These are phyloP conservation scores for Gorilla gorilla DNA, from an alignment of 2,113 vertebrate species.

Conservation along the genomic window DNA sequence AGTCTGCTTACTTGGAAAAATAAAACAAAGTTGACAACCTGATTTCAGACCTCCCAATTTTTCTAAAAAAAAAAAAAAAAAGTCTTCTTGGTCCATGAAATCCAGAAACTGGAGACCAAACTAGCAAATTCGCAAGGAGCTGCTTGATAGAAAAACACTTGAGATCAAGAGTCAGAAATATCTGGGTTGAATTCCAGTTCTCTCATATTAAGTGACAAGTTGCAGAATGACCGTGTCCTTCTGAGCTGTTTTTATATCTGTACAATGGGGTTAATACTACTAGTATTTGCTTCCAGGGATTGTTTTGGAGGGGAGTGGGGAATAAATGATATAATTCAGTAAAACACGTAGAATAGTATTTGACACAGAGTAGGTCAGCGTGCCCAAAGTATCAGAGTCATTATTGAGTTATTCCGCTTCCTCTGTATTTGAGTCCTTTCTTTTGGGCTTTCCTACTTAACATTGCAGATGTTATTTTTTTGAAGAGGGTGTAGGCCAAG, in stretches of 20 bases:
- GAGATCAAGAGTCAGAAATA: background rate
- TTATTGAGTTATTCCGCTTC: background rate
- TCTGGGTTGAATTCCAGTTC: background rate
- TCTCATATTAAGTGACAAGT: background rate
- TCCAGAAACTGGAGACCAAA: background rate
- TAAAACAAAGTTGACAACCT: background rate
- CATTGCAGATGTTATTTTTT: background rate
- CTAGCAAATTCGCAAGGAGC: background rate
- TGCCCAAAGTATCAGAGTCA: fast-evolving
- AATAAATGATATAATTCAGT: fast-evolving
- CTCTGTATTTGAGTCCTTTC: background rate
- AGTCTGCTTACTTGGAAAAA: background rate
- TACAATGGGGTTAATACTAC: background rate
- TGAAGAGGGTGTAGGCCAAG: no score
- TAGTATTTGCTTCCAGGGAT: background rate
- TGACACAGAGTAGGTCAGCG: fast-evolving
- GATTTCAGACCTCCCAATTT: background rate
- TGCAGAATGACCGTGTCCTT: background rate
- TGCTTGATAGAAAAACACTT: background rate
- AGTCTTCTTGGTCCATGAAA: background rate
- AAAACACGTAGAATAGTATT: background rate
- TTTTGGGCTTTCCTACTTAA: background rate
- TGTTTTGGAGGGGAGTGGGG: background rate
- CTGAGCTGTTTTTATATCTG: background rate
- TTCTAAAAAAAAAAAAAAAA: no score